phyloP scores from a whole-genome alignment of 2,888 invertebrate species.

The Physocephala rufipes region DNA sequence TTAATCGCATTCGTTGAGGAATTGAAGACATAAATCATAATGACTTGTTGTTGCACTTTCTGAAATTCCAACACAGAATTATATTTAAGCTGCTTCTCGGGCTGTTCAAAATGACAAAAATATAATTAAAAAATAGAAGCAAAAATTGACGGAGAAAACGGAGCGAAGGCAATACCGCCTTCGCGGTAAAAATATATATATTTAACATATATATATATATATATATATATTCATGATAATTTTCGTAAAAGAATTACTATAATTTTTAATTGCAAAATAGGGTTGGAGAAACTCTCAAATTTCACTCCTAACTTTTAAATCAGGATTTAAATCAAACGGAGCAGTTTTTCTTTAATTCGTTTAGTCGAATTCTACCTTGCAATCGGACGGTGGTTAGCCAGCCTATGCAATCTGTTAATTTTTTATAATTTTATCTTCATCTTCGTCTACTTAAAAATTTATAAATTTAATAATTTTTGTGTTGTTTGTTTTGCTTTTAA shows the following conservation, averaged over 20 bases:
- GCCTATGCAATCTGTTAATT: no score
- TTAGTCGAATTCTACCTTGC: background rate
- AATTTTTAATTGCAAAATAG: conserved; percentile 4
- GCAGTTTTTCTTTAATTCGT: conserved; percentile 20
- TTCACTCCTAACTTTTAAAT: background rate
- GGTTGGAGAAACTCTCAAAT: background rate
- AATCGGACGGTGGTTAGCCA: no score
- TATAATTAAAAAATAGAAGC: conserved; percentile 1
- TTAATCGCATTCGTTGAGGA: background rate
- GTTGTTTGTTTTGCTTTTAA: no score
- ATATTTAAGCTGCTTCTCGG: no score
- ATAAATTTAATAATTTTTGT: no score
- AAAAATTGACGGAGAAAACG: conserved; percentile 17
- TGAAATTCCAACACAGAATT: background rate
- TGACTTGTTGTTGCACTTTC: no score
- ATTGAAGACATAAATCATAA: conserved; percentile 9
- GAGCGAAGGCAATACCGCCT: background rate
- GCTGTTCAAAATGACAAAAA: background rate
- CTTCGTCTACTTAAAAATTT: no score
- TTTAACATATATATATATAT: conserved; percentile 30
- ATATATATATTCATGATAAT: no score
- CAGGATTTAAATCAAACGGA: background rate
- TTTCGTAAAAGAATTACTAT: background rate
- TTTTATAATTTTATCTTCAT: no score
- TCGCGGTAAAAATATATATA: conserved; percentile 10